Evolutionary conservation across 2,113 vertebrate genomes (phyloP).

Genomic region (Macaca mulatta): DNA sequence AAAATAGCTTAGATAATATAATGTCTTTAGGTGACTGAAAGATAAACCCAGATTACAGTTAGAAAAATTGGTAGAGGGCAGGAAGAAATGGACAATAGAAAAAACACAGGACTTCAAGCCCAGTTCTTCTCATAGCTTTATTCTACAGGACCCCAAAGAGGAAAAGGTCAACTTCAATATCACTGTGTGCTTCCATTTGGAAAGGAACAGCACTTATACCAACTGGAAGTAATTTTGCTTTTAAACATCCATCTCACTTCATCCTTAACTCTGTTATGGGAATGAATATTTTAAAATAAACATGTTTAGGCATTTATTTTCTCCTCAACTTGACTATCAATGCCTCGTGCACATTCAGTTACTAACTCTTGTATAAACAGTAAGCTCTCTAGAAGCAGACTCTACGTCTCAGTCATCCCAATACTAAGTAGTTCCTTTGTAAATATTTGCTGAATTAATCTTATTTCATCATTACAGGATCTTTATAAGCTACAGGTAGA

Average conservation of each 20-base stretch:
- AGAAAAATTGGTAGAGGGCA: background rate
- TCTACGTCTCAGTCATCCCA: background rate
- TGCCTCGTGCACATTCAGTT: background rate
- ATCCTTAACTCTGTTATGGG: background rate
- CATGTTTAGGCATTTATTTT: background rate
- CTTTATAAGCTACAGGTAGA: background rate
- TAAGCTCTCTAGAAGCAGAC: background rate
- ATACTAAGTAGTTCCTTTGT: background rate
- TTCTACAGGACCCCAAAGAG: background rate
- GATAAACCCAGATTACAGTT: background rate
- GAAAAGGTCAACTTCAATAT: conserved; percentile 23
- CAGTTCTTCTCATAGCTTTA: background rate
- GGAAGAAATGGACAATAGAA: background rate
- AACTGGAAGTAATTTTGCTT: background rate
- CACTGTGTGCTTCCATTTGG: background rate
- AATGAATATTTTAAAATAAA: conserved; percentile 1
- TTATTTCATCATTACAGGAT: conserved; percentile 12
- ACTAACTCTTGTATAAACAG: background rate
- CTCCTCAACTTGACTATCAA: background rate
- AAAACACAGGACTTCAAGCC: background rate
- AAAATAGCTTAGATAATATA: background rate
- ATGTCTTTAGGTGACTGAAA: background rate
- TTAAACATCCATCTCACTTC: background rate
- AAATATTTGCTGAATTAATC: conserved; percentile 9
- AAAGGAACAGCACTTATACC: background rate